A percentile compares a stretch with the other conserved stretches of the same genome.
Conservation (phyloP, 2,113 vertebrate genomes). For the Dinomys branickii region DNA sequence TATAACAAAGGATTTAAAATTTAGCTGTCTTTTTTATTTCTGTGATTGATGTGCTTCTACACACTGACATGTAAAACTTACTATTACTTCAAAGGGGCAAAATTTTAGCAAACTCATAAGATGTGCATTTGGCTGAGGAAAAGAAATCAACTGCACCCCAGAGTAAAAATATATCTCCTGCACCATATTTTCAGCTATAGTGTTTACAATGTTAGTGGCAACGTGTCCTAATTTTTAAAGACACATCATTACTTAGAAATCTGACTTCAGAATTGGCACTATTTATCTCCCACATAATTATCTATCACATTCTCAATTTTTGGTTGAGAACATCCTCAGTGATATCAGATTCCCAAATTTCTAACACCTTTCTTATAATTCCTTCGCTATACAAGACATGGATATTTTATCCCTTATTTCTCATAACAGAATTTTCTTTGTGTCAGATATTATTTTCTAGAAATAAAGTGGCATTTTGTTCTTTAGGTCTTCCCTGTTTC, state of each 20-base stretch:
- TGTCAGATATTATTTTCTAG: background rate
- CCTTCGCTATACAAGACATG: background rate
- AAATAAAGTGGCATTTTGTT: background rate
- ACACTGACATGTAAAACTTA: background rate
- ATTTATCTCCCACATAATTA: background rate
- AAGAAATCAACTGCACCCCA: background rate
- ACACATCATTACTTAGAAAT: background rate
- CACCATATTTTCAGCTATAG: background rate
- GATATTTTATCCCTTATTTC: slow-evolving; percentile 11
- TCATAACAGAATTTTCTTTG: background rate
- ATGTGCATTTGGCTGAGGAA: background rate
- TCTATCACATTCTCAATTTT: slow-evolving; percentile 5
- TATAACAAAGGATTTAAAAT: background rate
- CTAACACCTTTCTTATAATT: background rate
- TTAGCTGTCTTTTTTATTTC: background rate
- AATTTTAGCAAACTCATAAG: background rate
- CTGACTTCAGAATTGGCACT: background rate
- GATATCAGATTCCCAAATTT: background rate
- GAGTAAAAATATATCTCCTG: background rate
- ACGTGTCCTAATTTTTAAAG: background rate
- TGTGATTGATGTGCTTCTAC: background rate
- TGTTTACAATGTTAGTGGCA: background rate
- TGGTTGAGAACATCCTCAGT: background rate
- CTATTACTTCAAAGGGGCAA: background rate
- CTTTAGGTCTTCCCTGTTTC: background rate